phyloP scores from a whole-genome alignment of 53 echinoderm and acorn worm genomes.

The Pentamera pediparva region DNA sequence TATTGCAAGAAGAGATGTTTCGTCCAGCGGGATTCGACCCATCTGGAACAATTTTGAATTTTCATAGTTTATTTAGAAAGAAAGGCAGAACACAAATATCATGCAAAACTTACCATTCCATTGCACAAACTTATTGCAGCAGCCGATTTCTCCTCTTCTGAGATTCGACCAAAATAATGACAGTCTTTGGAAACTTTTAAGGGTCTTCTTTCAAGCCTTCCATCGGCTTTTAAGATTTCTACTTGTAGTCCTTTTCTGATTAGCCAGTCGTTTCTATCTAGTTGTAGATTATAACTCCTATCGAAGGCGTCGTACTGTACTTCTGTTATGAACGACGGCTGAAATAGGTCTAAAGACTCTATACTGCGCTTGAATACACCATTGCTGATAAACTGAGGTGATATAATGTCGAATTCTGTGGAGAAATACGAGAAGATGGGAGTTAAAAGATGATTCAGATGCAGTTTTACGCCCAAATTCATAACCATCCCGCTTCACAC shows the following conservation, averaged over 20 bases:
- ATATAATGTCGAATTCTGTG: conserved; percentile 34
- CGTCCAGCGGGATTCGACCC: too few relatives aligned
- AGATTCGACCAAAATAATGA: conserved; percentile 50
- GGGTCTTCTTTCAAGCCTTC: conserved; percentile 44
- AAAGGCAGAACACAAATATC: too few relatives aligned
- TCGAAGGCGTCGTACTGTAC: conserved; percentile 60
- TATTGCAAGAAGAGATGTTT: too few relatives aligned
- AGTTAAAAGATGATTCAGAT: background rate
- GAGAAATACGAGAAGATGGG: background rate
- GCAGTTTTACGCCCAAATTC: background rate
- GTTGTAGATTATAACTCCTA: conserved; percentile 34
- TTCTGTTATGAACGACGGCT: conserved; percentile 38
- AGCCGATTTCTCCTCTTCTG: conserved; percentile 46
- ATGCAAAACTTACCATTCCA: conserved; percentile 76
- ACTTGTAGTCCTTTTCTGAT: conserved; percentile 47
- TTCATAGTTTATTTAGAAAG: too few relatives aligned
- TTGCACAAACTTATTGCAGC: conserved; percentile 75
- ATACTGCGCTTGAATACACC: conserved; percentile 43
- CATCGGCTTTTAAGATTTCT: conserved; percentile 54
- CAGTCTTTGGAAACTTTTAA: conserved; percentile 36
- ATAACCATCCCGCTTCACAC: background rate
- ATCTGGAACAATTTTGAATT: too few relatives aligned
- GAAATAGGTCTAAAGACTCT: conserved; percentile 20
- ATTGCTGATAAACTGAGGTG: conserved; percentile 14
- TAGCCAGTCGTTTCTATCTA: conserved; percentile 59